Percentiles rank a stretch among this genome's conserved stretches.
phyloP scores from a whole-genome alignment of 2,113 vertebrate species.

The Mobula birostris region DNA sequence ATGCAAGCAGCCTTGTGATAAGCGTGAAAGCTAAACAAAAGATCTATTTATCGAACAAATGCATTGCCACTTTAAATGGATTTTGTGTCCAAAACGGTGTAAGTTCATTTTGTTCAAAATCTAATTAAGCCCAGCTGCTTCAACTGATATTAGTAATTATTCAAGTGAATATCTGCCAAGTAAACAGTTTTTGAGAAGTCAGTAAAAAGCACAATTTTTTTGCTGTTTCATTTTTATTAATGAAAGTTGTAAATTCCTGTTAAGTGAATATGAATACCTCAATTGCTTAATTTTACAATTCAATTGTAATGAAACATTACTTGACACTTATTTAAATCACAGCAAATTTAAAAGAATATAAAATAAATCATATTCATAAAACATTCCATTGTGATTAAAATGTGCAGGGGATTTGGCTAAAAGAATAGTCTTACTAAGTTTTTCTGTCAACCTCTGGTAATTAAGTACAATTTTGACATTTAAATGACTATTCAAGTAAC shows the following conservation, averaged over 20 bases:
- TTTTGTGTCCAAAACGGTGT: background rate
- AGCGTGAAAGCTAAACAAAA: background rate
- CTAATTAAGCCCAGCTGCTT: background rate
- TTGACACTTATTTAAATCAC: background rate
- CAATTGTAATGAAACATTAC: background rate
- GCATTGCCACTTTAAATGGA: background rate
- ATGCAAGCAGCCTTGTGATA: background rate
- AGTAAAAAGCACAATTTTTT: background rate
- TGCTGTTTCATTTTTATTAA: conserved; percentile 17
- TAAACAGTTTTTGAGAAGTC: background rate
- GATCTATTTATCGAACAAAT: background rate
- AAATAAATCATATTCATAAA: background rate
- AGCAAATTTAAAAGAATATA: background rate
- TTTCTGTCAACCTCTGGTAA: background rate
- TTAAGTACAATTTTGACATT: background rate
- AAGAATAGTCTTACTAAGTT: background rate
- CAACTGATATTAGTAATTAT: background rate
- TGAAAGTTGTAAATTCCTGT: conserved; percentile 26
- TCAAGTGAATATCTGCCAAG: background rate
- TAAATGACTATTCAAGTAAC: conserved; percentile 15
- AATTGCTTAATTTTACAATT: background rate
- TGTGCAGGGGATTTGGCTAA: background rate
- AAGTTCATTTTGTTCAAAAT: background rate
- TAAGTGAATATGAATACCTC: conserved; percentile 7
- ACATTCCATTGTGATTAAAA: background rate